Evolutionary conservation across 2,888 invertebrate genomes (phyloP).

Genomic region (Drepanosiphum platanoidis): DNA sequence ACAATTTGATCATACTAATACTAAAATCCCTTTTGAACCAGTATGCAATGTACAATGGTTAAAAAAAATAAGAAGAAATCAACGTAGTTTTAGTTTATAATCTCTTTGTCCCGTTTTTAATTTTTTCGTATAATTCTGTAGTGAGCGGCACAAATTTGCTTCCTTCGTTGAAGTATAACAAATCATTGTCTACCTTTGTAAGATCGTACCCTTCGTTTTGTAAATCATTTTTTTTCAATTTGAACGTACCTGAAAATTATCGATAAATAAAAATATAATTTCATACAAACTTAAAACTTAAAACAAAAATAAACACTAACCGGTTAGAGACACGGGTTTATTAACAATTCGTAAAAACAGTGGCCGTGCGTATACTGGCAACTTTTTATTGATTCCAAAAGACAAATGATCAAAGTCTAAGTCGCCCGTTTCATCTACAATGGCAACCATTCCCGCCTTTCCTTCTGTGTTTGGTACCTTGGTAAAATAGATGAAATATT

Average conservation of each 20-base stretch:
- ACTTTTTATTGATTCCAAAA: constrained; percentile 66
- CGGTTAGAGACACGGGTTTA: constrained; percentile 70
- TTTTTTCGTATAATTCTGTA: constrained; percentile 65
- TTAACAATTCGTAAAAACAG: constrained; percentile 70
- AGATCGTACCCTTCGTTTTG: constrained; percentile 90
- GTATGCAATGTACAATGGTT: not conserved
- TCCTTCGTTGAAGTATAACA: constrained; percentile 68
- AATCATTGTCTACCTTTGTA: constrained; percentile 66
- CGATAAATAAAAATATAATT: too few species aligned
- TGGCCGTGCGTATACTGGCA: constrained; percentile 73
- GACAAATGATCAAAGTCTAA: constrained; percentile 66
- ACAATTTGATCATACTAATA: constrained; percentile 1
- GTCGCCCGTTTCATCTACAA: constrained; percentile 68
- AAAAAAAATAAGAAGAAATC: not conserved
- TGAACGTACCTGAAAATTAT: constrained; percentile 84
- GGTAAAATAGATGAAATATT: constrained; percentile 15
- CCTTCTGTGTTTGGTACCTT: constrained; percentile 68
- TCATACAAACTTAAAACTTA: not conserved
- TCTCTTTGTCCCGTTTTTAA: constrained; percentile 72
- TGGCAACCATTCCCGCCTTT: constrained; percentile 73
- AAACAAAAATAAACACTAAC: constrained; percentile 68
- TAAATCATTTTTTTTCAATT: constrained; percentile 92
- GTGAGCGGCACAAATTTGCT: constrained; percentile 68
- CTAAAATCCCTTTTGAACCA: constrained; percentile 12
- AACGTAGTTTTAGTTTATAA: constrained; percentile 68